Conservation (phyloP, 2,888 invertebrate species). For the Drosophila testacea region DNA sequence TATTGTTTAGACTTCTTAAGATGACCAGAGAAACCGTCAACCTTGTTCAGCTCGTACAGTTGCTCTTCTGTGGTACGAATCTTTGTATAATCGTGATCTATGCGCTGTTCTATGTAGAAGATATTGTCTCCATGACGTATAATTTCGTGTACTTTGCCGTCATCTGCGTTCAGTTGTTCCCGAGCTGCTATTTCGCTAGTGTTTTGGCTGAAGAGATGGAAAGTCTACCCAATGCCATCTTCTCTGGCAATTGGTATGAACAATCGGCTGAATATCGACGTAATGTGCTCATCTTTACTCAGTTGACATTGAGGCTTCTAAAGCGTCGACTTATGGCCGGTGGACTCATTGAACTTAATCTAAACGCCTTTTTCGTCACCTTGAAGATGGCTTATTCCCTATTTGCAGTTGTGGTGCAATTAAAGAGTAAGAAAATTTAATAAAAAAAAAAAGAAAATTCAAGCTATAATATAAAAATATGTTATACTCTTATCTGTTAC, state of each 20-base stretch:
- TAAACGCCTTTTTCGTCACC: slow-evolving; percentile 61
- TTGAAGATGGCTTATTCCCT: slow-evolving; percentile 72
- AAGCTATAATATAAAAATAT: no score
- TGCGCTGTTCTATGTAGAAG: slow-evolving; percentile 45
- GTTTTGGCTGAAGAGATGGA: slow-evolving; percentile 39
- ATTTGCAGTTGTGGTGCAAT: slow-evolving; percentile 57
- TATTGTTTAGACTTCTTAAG: slow-evolving; percentile 42
- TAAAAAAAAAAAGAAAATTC: no score
- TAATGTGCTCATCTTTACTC: slow-evolving; percentile 51
- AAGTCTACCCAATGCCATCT: slow-evolving; percentile 56
- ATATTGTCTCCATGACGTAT: slow-evolving; percentile 32
- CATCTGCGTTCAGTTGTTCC: slow-evolving; percentile 59
- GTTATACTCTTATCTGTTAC: background rate
- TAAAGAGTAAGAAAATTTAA: background rate
- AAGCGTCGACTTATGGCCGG: slow-evolving; percentile 52
- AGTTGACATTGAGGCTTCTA: slow-evolving; percentile 38
- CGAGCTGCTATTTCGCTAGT: slow-evolving; percentile 67
- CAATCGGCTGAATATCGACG: slow-evolving; percentile 37
- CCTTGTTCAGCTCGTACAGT: slow-evolving; percentile 54
- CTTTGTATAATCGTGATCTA: slow-evolving; percentile 55
- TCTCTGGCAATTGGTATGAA: slow-evolving; percentile 62
- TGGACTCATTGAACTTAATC: slow-evolving; percentile 50
- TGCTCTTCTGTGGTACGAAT: slow-evolving; percentile 51
- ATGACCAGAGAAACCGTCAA: slow-evolving; percentile 42
- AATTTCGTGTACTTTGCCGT: slow-evolving; percentile 38